Evolutionary conservation across 1,140 invertebrate species (phyloP).

Genomic region (Chionoecetes opilio): DNA sequence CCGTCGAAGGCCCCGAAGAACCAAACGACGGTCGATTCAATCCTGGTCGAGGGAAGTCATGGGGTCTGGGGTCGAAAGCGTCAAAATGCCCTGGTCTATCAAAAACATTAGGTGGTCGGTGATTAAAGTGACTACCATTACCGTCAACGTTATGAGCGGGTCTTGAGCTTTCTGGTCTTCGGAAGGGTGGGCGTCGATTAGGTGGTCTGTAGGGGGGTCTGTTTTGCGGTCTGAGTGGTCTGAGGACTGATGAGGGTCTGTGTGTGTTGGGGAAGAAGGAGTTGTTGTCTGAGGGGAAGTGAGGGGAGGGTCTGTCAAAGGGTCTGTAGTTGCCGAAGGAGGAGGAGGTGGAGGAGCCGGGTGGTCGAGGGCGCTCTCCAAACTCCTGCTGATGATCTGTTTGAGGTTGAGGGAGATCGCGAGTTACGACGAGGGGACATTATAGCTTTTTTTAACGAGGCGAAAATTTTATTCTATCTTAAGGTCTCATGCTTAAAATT

Average conservation of each 20-base stretch:
- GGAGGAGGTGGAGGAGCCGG: conserved; percentile 39
- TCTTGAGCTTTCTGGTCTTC: conserved; percentile 33
- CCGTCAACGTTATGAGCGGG: conserved; percentile 61
- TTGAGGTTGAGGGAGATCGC: conserved; percentile 41
- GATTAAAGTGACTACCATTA: conserved; percentile 58
- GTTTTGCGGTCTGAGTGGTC: conserved; percentile 81
- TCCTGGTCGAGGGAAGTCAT: conserved; percentile 35
- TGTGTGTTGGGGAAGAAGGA: conserved; percentile 72
- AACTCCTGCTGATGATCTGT: conserved; percentile 65
- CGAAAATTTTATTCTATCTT: too few species aligned
- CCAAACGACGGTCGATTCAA: conserved; percentile 37
- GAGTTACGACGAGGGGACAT: neutral
- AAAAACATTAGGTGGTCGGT: conserved; percentile 59
- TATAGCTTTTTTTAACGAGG: too few species aligned
- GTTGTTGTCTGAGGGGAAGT: conserved; percentile 60
- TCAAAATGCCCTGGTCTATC: conserved; percentile 35
- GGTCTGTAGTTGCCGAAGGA: conserved; percentile 52
- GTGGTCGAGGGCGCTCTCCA: neutral
- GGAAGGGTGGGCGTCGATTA: conserved; percentile 69
- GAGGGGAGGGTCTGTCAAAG: conserved; percentile 52
- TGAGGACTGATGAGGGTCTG: conserved; percentile 76
- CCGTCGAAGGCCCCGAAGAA: conserved; percentile 11
- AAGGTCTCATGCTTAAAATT: too few species aligned
- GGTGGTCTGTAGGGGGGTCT: conserved; percentile 71
- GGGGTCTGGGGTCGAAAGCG: conserved; percentile 63